Evolutionary conservation across 1,140 invertebrate species (phyloP), one percentile per base, ranked within the genome.

Genomic region (Meloidogyne chitwoodi): DNA sequence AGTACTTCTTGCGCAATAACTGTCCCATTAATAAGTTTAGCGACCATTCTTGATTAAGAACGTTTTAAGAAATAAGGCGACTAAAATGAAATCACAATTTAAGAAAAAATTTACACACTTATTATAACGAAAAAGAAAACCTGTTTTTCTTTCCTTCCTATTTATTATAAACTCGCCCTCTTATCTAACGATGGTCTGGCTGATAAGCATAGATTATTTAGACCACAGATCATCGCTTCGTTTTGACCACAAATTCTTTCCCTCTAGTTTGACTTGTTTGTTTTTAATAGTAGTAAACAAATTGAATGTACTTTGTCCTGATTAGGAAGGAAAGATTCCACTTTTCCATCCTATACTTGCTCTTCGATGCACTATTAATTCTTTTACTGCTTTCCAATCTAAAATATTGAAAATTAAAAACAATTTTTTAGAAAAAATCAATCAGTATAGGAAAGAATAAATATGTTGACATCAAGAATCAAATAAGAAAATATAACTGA

Each of bases 21-120:
- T 22, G 48, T 84, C 44, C 84, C 84, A 74, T 83, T 78, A 66
- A 86, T 87, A 14, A 87, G 75, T 69, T 84, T 73, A 19, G 83
- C 81, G 5, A 56, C 48, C 48, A 56, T 56, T n/a, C 6, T 22
- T 8, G 48, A 56, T 6, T 56, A 14, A 2, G 48, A 16, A 56
- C 4, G 0, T 6, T 56, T 56, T 8, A n/a, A 4, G 4, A 56
- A n/a, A 56, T n/a, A n/a, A n/a, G 2, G 4, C 16, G n/a, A 56
- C 48, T 56, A 56, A 56, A 56, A 56, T 38, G 29, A 6, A 6
- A 38, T 8, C n/a, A 38, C 4, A 38, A 38, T 38, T 38, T 6
- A 10, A 0, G 10, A 38, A 38, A 38, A 38, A 6, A 31, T n/a
- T n/a, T n/a, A n/a, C n/a, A n/a, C n/a, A n/a, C n/a, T n/a, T n/a